Evolutionary conservation across 2,888 invertebrate genomes (phyloP).

Genomic region (Drosophila histrio): DNA sequence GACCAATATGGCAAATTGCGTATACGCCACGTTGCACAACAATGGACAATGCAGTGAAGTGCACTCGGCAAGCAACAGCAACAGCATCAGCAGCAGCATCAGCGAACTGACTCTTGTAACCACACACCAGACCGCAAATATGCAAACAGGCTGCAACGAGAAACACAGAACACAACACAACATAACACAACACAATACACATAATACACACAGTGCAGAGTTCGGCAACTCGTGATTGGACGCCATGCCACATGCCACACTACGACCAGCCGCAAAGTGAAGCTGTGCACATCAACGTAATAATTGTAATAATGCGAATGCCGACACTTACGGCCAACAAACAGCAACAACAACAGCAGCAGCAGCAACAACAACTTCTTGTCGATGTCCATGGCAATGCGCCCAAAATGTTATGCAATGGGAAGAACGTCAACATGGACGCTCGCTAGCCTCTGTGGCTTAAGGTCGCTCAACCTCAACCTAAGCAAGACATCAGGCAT

Average conservation of each 20-base stretch:
- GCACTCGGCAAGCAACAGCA: constrained; percentile 18
- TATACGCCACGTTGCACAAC: constrained; percentile 64
- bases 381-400: constrained; percentile 32
- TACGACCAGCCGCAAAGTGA: constrained; percentile 36
- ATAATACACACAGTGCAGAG: neutral
- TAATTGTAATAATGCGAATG: constrained; percentile 76
- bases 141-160: constrained; percentile 48
- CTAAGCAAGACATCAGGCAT: constrained; percentile 50
- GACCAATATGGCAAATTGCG: constrained; percentile 72
- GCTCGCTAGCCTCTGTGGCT: constrained; percentile 36
- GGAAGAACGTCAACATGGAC: constrained; percentile 20
- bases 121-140: constrained; percentile 61
- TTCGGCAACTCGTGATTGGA: neutral
- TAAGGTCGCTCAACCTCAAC: constrained; percentile 55
- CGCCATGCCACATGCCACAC: neutral
- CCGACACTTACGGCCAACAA: constrained; percentile 70
- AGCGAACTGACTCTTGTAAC: constrained; percentile 48
- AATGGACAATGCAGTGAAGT: constrained; percentile 28
- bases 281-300: constrained; percentile 74
- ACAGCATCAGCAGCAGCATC: constrained; percentile 22
- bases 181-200: neutral
- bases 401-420: constrained; percentile 36
- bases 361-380: constrained; percentile 4
- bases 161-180: neutral
- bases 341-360: constrained; percentile 20